Base-by-base conservation (phyloP, 1,140 invertebrate species). In the Dinothrombium tinctorium region DNA sequence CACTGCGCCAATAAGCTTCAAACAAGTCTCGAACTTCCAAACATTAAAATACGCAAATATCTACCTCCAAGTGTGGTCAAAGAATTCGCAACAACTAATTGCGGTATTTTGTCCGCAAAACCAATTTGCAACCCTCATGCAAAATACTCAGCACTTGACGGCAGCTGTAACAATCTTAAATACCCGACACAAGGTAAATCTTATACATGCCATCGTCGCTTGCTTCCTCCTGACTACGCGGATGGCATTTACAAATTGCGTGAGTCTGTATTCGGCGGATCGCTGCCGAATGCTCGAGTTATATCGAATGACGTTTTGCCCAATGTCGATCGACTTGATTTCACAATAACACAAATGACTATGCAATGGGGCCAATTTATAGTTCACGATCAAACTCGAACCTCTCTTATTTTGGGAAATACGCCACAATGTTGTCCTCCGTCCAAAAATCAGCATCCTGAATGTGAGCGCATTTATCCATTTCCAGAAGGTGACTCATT, bases 291-390 rank as follows among this genome's bases (percentile, higher is more conserved):
- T 38, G 9, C 37, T 2, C 21, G 37, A 14, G 12, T 38, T 2
- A 38, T 38, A 4, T 24, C 37, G 0, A 38, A 38, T 25, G 0
- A 63, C 70, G 80, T 95, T 44, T 68, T 76, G 0, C 87, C 84
- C 0, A 67, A 73, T n/a, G 63, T 71, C 24, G 73, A 87, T 5
- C 77, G 80, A 0, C 64, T 71, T 5, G 86, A 94, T 58, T 56
- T 69, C 1, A 51, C 62, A 36, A 76, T 79, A 42, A 84, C 81
- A 0, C 84, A 90, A 50, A 95, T 98, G 89, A 69, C 92, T 0
- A 98, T 98, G 90, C 90, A 96, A 59, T 96, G 90, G 90, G 90
- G 90, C 2, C 90, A 96, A 57, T 96, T 94, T 62, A 52, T 95
- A 24, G 37, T 38, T 14, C 37, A 38, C 23, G 24, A 38, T n/a